Evolutionary conservation across 2,888 invertebrate species (phyloP), one percentile per base, ranked within the genome.

Genomic region (Exocentrus adspersus): DNA sequence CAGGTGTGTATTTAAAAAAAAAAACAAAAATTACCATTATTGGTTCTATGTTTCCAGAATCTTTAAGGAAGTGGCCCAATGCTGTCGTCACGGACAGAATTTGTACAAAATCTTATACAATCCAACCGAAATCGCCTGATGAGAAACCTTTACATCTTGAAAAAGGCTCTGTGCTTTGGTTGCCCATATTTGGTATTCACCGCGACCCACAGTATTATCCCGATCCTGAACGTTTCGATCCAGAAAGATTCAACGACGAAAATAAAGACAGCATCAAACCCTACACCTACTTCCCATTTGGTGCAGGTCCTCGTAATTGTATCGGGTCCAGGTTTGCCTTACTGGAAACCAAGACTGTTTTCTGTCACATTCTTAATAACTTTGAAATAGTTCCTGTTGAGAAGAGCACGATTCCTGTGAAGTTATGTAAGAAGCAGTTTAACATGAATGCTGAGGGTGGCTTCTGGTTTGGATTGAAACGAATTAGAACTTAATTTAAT

Each of bases 51-150:
- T n/a, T 86, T 65, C 24, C 68, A 82, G 87, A 87, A 77, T 81
- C 84, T 0, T 70, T 86, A 20, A 81, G 87, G 60, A 84, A 82
- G 68, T 86, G 86, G 85, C 81, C 86, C 0, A 82, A 84, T 0
- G 84, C 83, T 1, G 65, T 84, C 0, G 64, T 83, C 0, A 70
- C 84, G 68, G 87, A 88, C 70, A 80, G 88, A n/a, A 45, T 61
- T 30, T 50, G 28, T 9, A 50, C 53, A 0, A 85, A 85, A 56
- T 69, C 79, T 0, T 86, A 84, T 58, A 81, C 82, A 7, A 76
- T 78, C 42, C 32, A 72, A 53, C 71, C 78, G 4, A 60, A 37
- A 24, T 51, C 51, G 5, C 64, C 71, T 1, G 45, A 21, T 1
- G 64, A 64, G 41, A 32, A 54, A 9, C 28, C 61, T 7, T 41